Evolutionary conservation across 2,797 vertebrate genomes (phyloP).

Genomic region (Danio albolineatus): DNA sequence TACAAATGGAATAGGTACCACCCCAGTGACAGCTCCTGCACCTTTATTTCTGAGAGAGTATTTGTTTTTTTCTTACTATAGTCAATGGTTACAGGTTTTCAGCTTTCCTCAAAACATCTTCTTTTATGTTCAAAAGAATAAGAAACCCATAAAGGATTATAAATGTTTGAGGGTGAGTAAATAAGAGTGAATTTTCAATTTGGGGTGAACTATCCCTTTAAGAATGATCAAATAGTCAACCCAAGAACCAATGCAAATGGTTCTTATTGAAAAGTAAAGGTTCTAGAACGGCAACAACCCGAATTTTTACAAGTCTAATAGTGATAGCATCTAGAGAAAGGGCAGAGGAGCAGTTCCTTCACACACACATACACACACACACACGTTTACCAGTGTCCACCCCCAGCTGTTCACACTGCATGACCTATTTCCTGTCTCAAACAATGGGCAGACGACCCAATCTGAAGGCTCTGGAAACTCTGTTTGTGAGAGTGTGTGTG

Average conservation of each 20-base stretch:
- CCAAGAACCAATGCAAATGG: background rate
- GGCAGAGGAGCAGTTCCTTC: slow-evolving; percentile 43
- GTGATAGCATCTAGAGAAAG: slow-evolving; percentile 38
- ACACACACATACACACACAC: slow-evolving; percentile 26
- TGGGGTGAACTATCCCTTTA: too few relatives aligned
- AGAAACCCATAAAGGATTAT: too few relatives aligned
- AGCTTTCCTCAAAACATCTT: too few relatives aligned
- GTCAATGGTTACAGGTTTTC: too few relatives aligned
- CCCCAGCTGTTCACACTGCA: slow-evolving; percentile 36
- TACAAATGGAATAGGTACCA: too few relatives aligned
- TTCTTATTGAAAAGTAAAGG: slow-evolving; percentile 3
- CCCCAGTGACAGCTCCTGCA: too few relatives aligned
- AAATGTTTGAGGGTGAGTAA: too few relatives aligned
- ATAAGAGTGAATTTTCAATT: too few relatives aligned
- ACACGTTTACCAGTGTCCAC: slow-evolving; percentile 18
- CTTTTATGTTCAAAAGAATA: too few relatives aligned
- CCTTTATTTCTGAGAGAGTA: too few relatives aligned
- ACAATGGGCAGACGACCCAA: slow-evolving; percentile 65
- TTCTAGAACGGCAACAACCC: background rate
- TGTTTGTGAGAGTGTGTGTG: slow-evolving; percentile 42
- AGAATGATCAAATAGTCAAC: background rate
- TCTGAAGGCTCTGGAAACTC: slow-evolving; percentile 45
- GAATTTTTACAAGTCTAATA: background rate
- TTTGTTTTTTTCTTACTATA: too few relatives aligned
- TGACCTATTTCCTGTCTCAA: slow-evolving; percentile 62